Conservation (phyloP, 2,113 vertebrate genomes). For the Nanorana parkeri region DNA sequence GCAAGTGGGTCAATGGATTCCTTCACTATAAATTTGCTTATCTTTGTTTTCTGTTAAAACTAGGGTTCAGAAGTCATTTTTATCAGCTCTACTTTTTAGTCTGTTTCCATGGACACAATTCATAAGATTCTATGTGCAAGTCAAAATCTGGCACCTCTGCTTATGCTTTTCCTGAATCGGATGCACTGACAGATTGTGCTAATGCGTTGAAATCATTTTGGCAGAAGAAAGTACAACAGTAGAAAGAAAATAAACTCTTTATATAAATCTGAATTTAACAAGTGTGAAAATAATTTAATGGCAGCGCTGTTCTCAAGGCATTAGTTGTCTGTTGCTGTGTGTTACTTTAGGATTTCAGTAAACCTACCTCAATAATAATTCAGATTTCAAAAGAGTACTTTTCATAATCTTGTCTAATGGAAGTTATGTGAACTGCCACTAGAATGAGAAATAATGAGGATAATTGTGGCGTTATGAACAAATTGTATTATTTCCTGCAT, state of each 20-base stretch:
- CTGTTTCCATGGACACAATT: constrained; percentile 80
- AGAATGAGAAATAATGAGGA: constrained; percentile 27
- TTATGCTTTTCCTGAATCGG: constrained; percentile 68
- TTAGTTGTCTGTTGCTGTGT: constrained; percentile 1
- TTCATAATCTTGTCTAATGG: constrained; percentile 29
- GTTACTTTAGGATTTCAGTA: background rate
- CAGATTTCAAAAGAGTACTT: constrained; percentile 17
- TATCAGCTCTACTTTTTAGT: constrained; percentile 68
- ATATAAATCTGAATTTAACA: constrained; percentile 53
- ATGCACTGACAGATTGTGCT: constrained; percentile 64
- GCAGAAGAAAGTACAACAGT: constrained; percentile 60
- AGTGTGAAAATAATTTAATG: constrained; percentile 55
- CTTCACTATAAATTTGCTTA: constrained; percentile 62
- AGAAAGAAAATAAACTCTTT: constrained; percentile 58
- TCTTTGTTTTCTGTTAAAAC: constrained; percentile 58
- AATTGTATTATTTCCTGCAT: constrained; percentile 23
- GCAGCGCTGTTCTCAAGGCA: constrained; percentile 4
- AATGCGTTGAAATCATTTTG: constrained; percentile 67
- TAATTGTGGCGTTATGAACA: constrained; percentile 36
- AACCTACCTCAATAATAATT: background rate
- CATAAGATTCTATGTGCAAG: constrained; percentile 70
- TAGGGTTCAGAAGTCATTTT: constrained; percentile 60
- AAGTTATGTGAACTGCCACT: constrained; percentile 24
- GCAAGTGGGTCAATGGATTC: constrained; percentile 55
- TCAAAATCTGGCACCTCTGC: constrained; percentile 70